phyloP scores from a whole-genome alignment of 2,113 vertebrate genomes.

The Elephantulus edwardii region DNA sequence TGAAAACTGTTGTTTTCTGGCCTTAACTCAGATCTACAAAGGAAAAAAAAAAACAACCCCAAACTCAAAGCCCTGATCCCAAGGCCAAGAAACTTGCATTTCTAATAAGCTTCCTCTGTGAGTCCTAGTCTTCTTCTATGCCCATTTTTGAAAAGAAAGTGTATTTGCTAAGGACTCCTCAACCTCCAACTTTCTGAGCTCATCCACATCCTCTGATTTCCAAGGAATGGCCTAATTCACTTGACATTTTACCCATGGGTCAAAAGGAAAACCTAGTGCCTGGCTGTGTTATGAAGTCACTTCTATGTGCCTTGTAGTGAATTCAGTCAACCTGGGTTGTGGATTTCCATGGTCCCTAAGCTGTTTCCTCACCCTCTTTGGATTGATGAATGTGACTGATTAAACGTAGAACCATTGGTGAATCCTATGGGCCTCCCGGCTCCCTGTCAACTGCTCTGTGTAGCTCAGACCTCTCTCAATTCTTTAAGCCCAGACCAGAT shows the following conservation, averaged over 20 bases:
- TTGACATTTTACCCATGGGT: background rate
- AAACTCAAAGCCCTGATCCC: too few relatives aligned
- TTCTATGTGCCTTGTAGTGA: background rate
- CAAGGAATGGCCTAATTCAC: background rate
- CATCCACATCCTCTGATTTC: background rate
- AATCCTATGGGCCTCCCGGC: background rate
- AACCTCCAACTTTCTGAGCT: background rate
- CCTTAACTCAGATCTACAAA: background rate
- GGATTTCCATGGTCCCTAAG: background rate
- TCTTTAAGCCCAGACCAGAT: background rate
- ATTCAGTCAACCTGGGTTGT: background rate
- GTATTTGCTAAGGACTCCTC: background rate
- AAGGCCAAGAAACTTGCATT: background rate
- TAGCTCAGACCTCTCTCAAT: fast-evolving
- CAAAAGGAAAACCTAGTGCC: background rate
- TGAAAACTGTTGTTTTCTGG: background rate
- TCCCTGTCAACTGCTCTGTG: background rate
- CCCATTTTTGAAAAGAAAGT: background rate
- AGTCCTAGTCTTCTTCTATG: background rate
- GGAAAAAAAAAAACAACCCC: too few relatives aligned
- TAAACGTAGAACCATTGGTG: background rate
- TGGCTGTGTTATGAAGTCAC: background rate
- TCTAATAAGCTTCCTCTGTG: background rate
- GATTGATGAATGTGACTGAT: background rate
- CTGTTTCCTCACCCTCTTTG: background rate